phyloP scores from a whole-genome alignment of 2,113 vertebrate genomes.

The Daphoenositta chrysoptera region DNA sequence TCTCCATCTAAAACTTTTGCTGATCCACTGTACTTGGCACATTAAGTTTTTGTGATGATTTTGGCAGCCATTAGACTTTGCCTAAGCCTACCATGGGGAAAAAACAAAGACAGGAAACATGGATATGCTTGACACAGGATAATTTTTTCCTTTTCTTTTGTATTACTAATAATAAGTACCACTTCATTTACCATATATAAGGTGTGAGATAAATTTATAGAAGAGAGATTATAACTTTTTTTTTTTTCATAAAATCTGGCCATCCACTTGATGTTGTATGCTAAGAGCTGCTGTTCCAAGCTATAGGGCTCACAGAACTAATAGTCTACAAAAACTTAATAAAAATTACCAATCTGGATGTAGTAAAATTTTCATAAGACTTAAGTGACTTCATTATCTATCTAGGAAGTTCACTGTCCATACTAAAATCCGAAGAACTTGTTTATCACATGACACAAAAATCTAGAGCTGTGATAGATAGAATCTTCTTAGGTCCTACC shows the following conservation, averaged over 20 bases:
- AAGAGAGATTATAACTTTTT: neutral
- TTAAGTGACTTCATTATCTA: neutral
- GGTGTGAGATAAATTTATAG: neutral
- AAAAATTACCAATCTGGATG: neutral
- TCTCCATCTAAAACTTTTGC: constrained; percentile 29
- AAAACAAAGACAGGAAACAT: neutral
- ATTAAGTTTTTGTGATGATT: constrained; percentile 9
- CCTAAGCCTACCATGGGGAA: neutral
- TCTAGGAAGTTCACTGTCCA: neutral
- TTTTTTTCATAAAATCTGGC: neutral
- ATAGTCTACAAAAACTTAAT: neutral
- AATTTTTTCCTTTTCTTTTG: neutral
- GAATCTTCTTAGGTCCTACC: neutral
- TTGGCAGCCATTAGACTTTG: constrained; percentile 1
- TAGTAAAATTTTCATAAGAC: neutral
- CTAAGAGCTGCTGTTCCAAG: neutral
- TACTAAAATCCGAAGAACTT: neutral
- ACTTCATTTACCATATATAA: neutral
- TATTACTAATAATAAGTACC: neutral
- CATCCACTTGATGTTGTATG: neutral
- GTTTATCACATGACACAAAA: neutral
- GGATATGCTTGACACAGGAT: neutral
- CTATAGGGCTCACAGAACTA: neutral
- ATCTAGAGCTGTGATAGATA: neutral
- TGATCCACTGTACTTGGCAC: neutral